Conservation (phyloP, 2,888 invertebrate species). For the Mesorhabditis sp. region DNA sequence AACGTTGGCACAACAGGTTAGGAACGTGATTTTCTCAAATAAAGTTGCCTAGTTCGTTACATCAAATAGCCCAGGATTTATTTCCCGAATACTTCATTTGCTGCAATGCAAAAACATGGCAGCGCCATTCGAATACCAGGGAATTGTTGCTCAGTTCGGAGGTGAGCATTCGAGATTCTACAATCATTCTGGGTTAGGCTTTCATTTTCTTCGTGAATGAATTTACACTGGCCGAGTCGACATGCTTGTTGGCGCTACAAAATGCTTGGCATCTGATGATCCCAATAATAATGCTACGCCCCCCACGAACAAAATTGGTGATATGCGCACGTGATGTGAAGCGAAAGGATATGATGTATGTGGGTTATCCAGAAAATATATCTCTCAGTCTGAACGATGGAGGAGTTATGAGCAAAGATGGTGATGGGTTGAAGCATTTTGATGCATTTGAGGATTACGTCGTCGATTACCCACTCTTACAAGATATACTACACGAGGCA, state of each 20-base stretch:
- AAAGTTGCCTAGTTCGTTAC: conserved; percentile 24
- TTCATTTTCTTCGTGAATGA: conserved; percentile 44
- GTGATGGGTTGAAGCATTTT: background rate
- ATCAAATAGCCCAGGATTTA: conserved; percentile 33
- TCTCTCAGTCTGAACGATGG: background rate
- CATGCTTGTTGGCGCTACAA: conserved; percentile 40
- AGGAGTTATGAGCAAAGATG: background rate
- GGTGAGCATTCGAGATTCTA: conserved; percentile 5
- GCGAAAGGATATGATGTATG: conserved; percentile 12
- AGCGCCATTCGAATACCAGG: background rate
- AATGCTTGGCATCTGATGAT: conserved; percentile 41
- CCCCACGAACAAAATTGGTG: conserved; percentile 40
- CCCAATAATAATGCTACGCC: conserved; percentile 42
- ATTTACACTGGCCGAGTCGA: conserved; percentile 37
- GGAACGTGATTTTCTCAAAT: background rate
- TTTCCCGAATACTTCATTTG: conserved; percentile 38
- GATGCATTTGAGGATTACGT: conserved; percentile 5
- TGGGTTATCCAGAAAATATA: background rate
- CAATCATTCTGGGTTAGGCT: conserved; percentile 24
- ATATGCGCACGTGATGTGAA: conserved; percentile 25
- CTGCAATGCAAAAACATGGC: conserved; percentile 16
- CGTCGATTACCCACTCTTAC: conserved; percentile 37
- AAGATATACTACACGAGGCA: conserved; percentile 41
- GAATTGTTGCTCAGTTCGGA: conserved; percentile 3
- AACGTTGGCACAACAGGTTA: conserved; percentile 34